Evolutionary conservation across 2,797 vertebrate genomes (phyloP), one percentile per base, ranked within the genome.

Genomic region (Rhynchonycteris naso): DNA sequence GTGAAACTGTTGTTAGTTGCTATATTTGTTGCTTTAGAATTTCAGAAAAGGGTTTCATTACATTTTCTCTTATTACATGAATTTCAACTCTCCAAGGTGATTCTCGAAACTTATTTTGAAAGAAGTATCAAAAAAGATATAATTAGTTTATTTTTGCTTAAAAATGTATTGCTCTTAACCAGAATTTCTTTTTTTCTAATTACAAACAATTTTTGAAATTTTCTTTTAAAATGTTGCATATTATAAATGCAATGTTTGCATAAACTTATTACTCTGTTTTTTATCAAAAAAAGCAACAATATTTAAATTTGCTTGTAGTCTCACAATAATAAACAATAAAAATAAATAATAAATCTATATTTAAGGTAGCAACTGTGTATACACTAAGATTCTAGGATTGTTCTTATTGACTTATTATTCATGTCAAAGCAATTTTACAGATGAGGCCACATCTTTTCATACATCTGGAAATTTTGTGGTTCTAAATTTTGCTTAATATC

Each of bases 61-160:
- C 82, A 72, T 80, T 71, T 66, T 92, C 35, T 87, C 18, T 61
- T 89, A 71, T 43, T 93, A 7, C 4, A 65, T 71, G 58, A 92
- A 35, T 56, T 95, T 90, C 58, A 92, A 81, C 9, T 66, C 58
- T 79, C 14, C 11, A 71, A 69, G 38, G 13, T 83, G 24, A 43
- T 83, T 83, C 47, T 65, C 90, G 28, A 92, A 94, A 61, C n/a
- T 86, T 59, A 85, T 65, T 52, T 74, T 69, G 72, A 88, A 21
- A 21, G 15, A 86, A 94, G n/a, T 26, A 71, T 58, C 13, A 69
- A 86, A 16, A 16, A 76, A 78, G 21, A 52, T 78, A 84, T 76
- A 24, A 54, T n/a, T 33, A 50, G 7, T 91, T 85, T 82, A 54
- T 61, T 56, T 85, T 95, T 72, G 24, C 26, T 56, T 81, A 66